Base-by-base conservation (phyloP, 2,888 invertebrate species). In the Heliconius erato region DNA sequence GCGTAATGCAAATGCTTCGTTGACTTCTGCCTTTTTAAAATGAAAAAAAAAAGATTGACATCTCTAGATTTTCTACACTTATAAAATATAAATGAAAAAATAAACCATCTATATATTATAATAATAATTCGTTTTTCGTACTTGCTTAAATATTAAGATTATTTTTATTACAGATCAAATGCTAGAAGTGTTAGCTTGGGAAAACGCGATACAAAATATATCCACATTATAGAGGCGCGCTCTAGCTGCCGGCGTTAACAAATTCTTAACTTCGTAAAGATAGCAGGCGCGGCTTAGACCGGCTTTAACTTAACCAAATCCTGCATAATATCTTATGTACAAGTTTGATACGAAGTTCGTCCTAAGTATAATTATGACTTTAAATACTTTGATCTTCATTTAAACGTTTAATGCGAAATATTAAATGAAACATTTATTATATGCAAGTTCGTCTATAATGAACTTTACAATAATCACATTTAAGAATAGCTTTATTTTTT, bases 221-320 rank as follows among this genome's bases (percentile, higher is more conserved):
- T 63, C n/a, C 35, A 59, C 63, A 76, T 76, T 76, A 63, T 26
- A 76, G n/a, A 76, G 16, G 63, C 63, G 59, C 59, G 14, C 44
- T 12, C 14, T 78, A 44, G 93, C 90, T 86, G 83, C 87, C 86
- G 91, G 93, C 92, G 91, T 88, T 91, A 89, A 89, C 89, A 90
- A 92, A 92, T 92, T 91, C 88, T 89, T 83, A 93, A 93, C 92
- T 94, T 92, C 88, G 88, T 86, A 87, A 88, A 93, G 94, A 94
- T 93, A 94, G 93, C 92, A 91, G 89, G 84, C 86, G 87, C 88
- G 85, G 87, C 90, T 93, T 92, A 93, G 91, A 92, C 89, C 88
- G 89, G 86, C 90, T 88, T 89, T 89, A 90, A 91, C 88, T 89
- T 89, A 87, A 86, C 86, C 86, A 86, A 88, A 86, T 84, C 84